Conservation (phyloP, 2,888 invertebrate species). For the Exephanes ischioxanthus region DNA sequence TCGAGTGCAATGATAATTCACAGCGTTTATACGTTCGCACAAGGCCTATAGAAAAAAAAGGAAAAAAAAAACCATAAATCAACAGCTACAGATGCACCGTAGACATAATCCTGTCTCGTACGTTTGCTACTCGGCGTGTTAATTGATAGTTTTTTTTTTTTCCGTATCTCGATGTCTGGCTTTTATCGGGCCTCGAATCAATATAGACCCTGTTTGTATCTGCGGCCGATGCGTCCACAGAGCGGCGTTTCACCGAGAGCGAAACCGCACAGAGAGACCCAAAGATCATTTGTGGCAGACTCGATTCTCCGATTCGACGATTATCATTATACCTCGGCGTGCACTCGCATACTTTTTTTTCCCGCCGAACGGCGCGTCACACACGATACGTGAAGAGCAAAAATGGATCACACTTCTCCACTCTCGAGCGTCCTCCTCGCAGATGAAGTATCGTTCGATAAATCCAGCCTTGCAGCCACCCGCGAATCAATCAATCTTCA, state of each 20-base stretch:
- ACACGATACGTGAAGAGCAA: conserved; percentile 4
- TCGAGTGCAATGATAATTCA: conserved; percentile 25
- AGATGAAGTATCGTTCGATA: conserved; percentile 19
- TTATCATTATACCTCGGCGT: not conserved
- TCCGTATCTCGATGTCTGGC: conserved; percentile 44
- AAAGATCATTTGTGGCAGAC: not conserved
- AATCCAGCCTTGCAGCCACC: conserved; percentile 18
- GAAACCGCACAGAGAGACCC: not conserved
- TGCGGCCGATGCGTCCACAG: conserved; percentile 4
- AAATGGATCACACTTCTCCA: conserved; percentile 11
- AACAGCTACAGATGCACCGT: conserved; percentile 34
- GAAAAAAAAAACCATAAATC: conserved; percentile 28
- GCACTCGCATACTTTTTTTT: not conserved
- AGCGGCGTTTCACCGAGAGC: conserved; percentile 15
- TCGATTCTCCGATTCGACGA: conserved; percentile 38
- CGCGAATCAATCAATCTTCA: conserved; percentile 11
- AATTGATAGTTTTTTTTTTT: conserved; percentile 42
- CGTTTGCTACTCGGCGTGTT: conserved; percentile 14
- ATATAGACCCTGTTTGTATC: conserved; percentile 44
- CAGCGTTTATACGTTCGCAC: conserved; percentile 33
- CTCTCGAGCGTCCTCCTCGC: conserved; percentile 12
- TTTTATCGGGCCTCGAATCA: conserved; percentile 54
- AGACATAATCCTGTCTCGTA: conserved; percentile 20
- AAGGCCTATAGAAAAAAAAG: not conserved
- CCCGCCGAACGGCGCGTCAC: not conserved